A percentile compares a stretch with the other conserved stretches of the same genome.
These are phyloP conservation scores for Parnassius apollo DNA, from an alignment of 2,888 invertebrate species.

Conservation along the genomic window DNA sequence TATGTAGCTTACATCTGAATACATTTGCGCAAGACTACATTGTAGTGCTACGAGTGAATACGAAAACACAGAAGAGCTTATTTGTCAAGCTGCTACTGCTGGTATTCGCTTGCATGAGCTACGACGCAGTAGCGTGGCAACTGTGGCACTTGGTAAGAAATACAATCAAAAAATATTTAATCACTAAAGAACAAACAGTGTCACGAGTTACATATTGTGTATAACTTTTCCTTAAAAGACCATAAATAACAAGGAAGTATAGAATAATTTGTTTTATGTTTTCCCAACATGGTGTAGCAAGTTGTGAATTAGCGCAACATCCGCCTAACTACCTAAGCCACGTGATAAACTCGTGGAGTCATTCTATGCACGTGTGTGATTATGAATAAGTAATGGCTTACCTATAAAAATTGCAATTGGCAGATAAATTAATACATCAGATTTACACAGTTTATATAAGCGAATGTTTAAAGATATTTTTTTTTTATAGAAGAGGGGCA, in stretches of 20 bases:
- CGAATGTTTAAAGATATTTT: too few relatives aligned
- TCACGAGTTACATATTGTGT: constrained; percentile 21
- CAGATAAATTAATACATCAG: too few relatives aligned
- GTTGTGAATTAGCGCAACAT: constrained; percentile 37
- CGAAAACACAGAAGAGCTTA: too few relatives aligned
- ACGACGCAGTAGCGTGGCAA: too few relatives aligned
- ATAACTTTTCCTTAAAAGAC: constrained; percentile 3
- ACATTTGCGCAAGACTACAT: too few relatives aligned
- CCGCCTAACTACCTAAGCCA: constrained; percentile 37
- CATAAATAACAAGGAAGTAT: constrained; percentile 8
- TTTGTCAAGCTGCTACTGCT: too few relatives aligned
- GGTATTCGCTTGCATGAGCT: too few relatives aligned
- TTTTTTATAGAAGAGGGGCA: too few relatives aligned
- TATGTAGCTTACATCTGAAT: too few relatives aligned
- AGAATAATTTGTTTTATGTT: constrained; percentile 20
- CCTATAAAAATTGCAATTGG: neutral
- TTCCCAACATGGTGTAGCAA: constrained; percentile 8
- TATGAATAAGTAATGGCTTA: constrained; percentile 4
- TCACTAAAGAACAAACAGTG: neutral
- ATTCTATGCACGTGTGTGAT: constrained; percentile 8
- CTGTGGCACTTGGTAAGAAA: neutral
- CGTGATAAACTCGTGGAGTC: constrained; percentile 37
- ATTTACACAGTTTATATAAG: too few relatives aligned
- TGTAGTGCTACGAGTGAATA: too few relatives aligned
- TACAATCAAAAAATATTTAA: constrained; percentile 5